Evolutionary conservation across 2,113 vertebrate genomes (phyloP).

Genomic region (Zapornia atra): DNA sequence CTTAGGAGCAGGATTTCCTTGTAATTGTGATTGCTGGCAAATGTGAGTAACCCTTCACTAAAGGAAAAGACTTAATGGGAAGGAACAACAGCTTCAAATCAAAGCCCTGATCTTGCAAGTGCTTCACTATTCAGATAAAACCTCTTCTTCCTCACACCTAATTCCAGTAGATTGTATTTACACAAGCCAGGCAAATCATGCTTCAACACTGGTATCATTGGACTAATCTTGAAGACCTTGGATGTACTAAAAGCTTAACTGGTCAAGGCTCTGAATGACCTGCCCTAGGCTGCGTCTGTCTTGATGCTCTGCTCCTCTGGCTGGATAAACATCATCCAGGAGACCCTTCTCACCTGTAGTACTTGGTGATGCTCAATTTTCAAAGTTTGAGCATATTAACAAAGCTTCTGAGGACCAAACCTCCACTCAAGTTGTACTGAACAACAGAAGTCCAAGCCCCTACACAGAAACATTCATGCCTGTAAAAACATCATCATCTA

Average conservation of each 20-base stretch:
- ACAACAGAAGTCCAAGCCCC: background rate
- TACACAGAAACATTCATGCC: background rate
- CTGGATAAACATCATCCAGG: background rate
- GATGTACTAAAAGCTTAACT: background rate
- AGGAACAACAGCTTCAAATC: background rate
- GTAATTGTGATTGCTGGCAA: background rate
- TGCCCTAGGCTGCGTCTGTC: background rate
- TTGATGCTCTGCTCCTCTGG: background rate
- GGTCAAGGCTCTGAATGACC: background rate
- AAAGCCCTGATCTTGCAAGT: background rate
- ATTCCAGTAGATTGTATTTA: background rate
- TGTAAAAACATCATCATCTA: background rate
- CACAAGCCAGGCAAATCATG: background rate
- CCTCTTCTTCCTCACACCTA: background rate
- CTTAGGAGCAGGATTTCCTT: constrained; percentile 34
- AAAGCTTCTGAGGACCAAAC: background rate
- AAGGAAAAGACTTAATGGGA: background rate
- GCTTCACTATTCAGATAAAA: background rate
- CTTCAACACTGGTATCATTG: background rate
- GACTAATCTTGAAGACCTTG: background rate
- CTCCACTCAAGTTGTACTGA: background rate
- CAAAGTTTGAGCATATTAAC: background rate
- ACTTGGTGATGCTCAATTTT: background rate
- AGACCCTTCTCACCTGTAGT: background rate
- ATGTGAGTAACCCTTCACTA: background rate